phyloP scores from a whole-genome alignment of 2,113 vertebrate species.

The Apodemus sylvaticus region DNA sequence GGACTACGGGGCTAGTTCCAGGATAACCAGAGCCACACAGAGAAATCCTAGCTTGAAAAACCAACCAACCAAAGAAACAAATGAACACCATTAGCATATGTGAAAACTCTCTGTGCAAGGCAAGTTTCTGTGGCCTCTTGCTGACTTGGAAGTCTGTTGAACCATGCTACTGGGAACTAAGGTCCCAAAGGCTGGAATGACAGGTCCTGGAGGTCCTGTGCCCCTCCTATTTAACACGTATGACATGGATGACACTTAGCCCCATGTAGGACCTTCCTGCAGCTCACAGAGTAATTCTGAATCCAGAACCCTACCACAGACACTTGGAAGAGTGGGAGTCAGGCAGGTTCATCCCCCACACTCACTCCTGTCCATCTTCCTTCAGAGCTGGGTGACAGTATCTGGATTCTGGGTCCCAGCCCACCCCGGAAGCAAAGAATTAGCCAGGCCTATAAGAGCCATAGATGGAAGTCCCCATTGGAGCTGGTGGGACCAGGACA shows the following conservation, averaged over 20 bases:
- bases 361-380: neutral
- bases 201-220: neutral
- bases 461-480: neutral
- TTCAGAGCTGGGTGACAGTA: neutral
- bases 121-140: neutral
- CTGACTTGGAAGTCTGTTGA: neutral
- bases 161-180: neutral
- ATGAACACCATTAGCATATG: neutral
- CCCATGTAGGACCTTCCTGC: neutral
- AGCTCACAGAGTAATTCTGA: neutral
- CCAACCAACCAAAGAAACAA: neutral
- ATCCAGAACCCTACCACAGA: neutral
- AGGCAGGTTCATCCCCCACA: neutral
- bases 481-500: slow-evolving; percentile 15
- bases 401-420: neutral
- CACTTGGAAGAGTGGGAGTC: neutral
- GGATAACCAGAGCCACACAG: neutral
- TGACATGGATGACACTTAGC: too few species aligned
- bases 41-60: neutral
- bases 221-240: neutral
- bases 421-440: slow-evolving; percentile 19
- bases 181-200: neutral
- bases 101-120: neutral
- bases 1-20: neutral
- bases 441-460: neutral